Conservation (phyloP, 2,113 vertebrate genomes). For the Oxyruncus cristatus region DNA sequence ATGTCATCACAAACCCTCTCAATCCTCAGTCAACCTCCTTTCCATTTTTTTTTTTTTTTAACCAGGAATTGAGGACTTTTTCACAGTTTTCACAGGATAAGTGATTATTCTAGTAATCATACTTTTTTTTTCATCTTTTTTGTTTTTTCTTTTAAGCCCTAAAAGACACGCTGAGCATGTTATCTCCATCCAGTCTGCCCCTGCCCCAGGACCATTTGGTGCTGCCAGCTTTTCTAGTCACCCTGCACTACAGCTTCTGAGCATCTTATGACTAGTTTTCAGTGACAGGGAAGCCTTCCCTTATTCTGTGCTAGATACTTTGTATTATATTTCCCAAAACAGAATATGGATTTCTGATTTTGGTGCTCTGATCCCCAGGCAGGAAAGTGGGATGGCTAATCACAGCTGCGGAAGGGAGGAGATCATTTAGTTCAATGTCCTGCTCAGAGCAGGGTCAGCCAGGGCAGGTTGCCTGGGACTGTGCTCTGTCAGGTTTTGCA, state of each 20-base stretch:
- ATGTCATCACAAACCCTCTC: background rate
- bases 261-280: background rate
- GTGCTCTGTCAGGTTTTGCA: background rate
- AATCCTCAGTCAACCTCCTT: background rate
- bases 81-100: background rate
- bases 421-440: background rate
- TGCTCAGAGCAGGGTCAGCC: background rate
- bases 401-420: background rate
- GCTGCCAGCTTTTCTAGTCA: background rate
- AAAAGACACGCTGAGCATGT: background rate
- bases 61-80: background rate
- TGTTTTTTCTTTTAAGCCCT: background rate
- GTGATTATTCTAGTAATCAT: background rate
- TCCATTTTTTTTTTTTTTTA: background rate
- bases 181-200: background rate
- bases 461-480: background rate
- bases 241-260: background rate
- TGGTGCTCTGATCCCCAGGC: background rate
- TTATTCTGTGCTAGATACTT: background rate
- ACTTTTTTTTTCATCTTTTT: rapidly evolving
- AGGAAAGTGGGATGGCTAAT: background rate
- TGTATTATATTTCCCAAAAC: background rate
- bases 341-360: background rate
- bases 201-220: background rate
- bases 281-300: background rate